These are phyloP conservation scores for Drosophila austrosaltans DNA, from an alignment of 2,888 invertebrate genomes.

Conservation along the genomic window DNA sequence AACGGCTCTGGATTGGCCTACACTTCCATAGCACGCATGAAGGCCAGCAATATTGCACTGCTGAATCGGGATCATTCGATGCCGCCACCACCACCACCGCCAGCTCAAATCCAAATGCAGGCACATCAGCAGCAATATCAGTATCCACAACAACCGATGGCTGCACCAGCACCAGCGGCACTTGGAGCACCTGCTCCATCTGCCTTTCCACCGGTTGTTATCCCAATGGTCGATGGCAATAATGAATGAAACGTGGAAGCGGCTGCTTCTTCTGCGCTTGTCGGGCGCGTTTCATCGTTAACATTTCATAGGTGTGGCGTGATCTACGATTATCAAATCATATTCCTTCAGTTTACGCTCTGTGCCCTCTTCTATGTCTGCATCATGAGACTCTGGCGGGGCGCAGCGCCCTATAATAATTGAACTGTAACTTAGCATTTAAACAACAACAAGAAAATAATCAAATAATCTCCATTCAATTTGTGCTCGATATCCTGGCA, in stretches of 20 bases:
- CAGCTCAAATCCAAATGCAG: constrained; percentile 47
- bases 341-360: constrained; percentile 71
- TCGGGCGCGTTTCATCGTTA: constrained; percentile 78
- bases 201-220: constrained; percentile 19
- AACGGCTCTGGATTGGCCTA: constrained; percentile 59
- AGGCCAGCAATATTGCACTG: constrained; percentile 87
- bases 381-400: constrained; percentile 51
- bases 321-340: constrained; percentile 71
- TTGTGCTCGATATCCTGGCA: constrained; percentile 68
- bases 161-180: constrained; percentile 26
- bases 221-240: constrained; percentile 56
- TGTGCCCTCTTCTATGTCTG: constrained; percentile 66
- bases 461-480: constrained; percentile 64
- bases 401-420: constrained; percentile 6
- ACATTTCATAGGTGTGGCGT: constrained; percentile 68
- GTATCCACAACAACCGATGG: constrained; percentile 29
- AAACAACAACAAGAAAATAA: constrained; percentile 45
- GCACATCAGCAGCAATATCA: constrained; percentile 38
- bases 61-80: constrained; percentile 83
- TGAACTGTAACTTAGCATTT: constrained; percentile 68
- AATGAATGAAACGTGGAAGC: constrained; percentile 81
- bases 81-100: constrained; percentile 46
- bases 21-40: constrained; percentile 84
- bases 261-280: constrained; percentile 72
- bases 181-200: constrained; percentile 20